Conservation (phyloP, 2,797 vertebrate genomes). For the Pseudomugil tenellus region DNA sequence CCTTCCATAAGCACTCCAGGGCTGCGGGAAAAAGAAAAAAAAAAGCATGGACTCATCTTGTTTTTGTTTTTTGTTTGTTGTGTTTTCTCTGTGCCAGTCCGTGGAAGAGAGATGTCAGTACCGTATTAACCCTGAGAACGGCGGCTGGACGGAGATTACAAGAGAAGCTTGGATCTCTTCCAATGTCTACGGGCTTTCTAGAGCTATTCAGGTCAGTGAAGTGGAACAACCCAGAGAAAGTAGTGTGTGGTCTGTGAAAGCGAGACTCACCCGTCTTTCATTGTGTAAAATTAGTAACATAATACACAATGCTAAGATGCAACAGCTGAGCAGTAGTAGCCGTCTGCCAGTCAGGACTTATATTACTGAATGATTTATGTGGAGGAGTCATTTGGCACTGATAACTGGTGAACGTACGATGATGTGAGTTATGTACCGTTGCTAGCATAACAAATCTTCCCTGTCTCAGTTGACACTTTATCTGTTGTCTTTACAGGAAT, state of each 20-base stretch:
- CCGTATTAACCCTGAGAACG: constrained; percentile 88
- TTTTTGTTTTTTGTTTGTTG: constrained; percentile 17
- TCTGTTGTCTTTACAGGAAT: constrained; percentile 85
- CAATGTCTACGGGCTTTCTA: constrained; percentile 90
- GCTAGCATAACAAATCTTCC: neutral
- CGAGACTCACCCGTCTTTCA: constrained; percentile 16
- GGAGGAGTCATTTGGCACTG: neutral
- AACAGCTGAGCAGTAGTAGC: constrained; percentile 18
- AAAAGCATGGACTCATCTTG: constrained; percentile 15
- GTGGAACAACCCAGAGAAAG: constrained; percentile 12
- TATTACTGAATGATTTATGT: constrained; percentile 34
- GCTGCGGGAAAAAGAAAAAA: neutral
- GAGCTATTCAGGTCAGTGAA: constrained; percentile 92
- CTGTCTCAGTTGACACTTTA: constrained; percentile 15
- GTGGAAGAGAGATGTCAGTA: constrained; percentile 94
- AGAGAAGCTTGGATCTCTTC: constrained; percentile 97
- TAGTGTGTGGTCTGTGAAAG: neutral
- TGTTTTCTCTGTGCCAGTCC: constrained; percentile 74
- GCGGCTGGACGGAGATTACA: constrained; percentile 91
- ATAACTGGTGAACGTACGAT: neutral
- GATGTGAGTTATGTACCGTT: constrained; percentile 13
- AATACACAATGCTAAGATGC: constrained; percentile 25
- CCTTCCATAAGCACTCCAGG: neutral
- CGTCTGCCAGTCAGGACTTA: neutral
- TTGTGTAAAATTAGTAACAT: constrained; percentile 30